These are phyloP conservation scores for Telmatherina bonti DNA, from an alignment of 2,797 vertebrate genomes.

Conservation along the genomic window DNA sequence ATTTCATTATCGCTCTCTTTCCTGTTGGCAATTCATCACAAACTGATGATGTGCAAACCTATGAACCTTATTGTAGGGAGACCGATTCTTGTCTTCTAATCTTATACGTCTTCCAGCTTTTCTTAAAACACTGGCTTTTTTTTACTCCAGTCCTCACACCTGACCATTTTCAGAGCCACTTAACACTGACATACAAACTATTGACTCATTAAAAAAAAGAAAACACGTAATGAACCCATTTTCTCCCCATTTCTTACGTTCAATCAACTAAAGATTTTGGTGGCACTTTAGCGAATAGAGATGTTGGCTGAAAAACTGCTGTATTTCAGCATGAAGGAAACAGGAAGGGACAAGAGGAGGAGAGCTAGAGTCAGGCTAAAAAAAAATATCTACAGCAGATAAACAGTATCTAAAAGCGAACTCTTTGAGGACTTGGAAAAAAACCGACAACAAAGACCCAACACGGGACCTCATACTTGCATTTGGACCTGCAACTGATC, in stretches of 20 bases:
- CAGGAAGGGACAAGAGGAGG: neutral
- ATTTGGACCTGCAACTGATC: neutral
- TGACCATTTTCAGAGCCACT: neutral
- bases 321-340: no score
- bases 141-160: neutral
- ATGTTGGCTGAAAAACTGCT: neutral
- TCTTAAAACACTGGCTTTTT: neutral
- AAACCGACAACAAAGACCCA: neutral
- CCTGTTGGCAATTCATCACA: neutral
- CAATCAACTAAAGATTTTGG: no score
- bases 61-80: neutral
- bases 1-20: neutral
- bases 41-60: neutral
- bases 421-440: neutral
- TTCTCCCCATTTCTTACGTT: no score
- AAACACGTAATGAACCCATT: neutral
- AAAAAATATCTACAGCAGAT: neutral
- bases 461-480: neutral
- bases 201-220: neutral
- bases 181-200: neutral
- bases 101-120: neutral
- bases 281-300: neutral
- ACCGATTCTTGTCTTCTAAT: neutral
- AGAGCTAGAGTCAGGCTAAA: neutral
- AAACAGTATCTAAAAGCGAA: neutral